Percentiles rank a stretch among this genome's conserved stretches.
Evolutionary conservation across 2,113 vertebrate genomes (phyloP).

Genomic region (Mastomys natalensis): DNA sequence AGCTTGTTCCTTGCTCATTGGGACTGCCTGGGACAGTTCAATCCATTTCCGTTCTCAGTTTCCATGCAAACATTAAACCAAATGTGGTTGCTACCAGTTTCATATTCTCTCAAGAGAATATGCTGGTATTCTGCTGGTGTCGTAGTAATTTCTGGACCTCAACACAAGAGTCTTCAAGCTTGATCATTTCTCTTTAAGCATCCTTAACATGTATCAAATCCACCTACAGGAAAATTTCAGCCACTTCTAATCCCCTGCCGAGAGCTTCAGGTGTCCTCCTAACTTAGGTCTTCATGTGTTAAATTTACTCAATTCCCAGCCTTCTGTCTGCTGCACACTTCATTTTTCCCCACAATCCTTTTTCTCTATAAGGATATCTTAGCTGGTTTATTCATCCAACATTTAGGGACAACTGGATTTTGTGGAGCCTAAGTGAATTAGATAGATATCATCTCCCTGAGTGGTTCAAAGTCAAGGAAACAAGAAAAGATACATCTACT

Average conservation of each 20-base stretch:
- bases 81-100: not conserved
- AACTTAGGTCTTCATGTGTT: not conserved
- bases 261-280: fast-evolving
- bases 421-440: not conserved
- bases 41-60: not conserved
- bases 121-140: not conserved
- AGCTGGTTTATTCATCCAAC: not conserved
- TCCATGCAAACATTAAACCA: not conserved
- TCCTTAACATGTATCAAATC: not conserved
- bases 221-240: not conserved
- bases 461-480: not conserved
- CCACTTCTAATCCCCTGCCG: not conserved
- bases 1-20: not conserved
- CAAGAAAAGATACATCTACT: not conserved
- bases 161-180: not conserved
- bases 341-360: not conserved
- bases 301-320: not conserved
- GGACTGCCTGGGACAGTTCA: not conserved
- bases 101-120: not conserved
- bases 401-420: not conserved
- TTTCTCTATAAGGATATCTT: not conserved
- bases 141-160: too few relatives aligned
- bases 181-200: not conserved
- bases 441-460: not conserved
- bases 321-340: not conserved